A percentile compares a stretch with the other conserved stretches of the same genome.
Conservation (phyloP, 2,888 invertebrate species). For the Spodoptera exigua region DNA sequence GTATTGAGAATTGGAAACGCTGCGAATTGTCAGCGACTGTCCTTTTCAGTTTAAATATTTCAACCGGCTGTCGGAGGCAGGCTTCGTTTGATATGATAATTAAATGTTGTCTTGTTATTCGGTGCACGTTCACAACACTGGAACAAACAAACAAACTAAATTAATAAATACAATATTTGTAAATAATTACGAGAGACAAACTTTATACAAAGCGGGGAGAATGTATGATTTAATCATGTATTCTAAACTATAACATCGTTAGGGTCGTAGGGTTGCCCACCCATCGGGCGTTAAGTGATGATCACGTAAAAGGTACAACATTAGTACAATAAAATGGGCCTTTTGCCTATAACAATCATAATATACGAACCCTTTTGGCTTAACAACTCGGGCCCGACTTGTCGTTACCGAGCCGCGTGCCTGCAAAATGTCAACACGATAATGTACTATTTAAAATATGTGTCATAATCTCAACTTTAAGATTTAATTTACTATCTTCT, state of each 20-base stretch:
- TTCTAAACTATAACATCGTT: constrained; percentile 66
- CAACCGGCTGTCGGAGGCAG: constrained; percentile 17
- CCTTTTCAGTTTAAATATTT: constrained; percentile 28
- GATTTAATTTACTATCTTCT: constrained; percentile 9
- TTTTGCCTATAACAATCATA: constrained; percentile 83
- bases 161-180: constrained; percentile 33
- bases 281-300: constrained; percentile 75
- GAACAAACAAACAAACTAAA: constrained; percentile 31
- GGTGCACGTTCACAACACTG: constrained; percentile 15
- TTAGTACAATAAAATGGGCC: constrained; percentile 82
- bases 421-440: constrained; percentile 73
- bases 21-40: constrained; percentile 34
- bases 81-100: constrained; percentile 15
- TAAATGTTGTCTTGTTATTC: constrained; percentile 14
- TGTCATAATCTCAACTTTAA: constrained; percentile 56
- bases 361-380: constrained; percentile 79
- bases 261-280: constrained; percentile 61
- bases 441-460: constrained; percentile 71
- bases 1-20: constrained; percentile 40
- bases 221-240: constrained; percentile 63
- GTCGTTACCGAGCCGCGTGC: constrained; percentile 67
- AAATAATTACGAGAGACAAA: constrained; percentile 45
- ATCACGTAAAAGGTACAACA: constrained; percentile 80
- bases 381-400: constrained; percentile 63
- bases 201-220: constrained; percentile 50